Base-by-base conservation (phyloP, 1,140 invertebrate genomes). In the Eufriesea mexicana region DNA sequence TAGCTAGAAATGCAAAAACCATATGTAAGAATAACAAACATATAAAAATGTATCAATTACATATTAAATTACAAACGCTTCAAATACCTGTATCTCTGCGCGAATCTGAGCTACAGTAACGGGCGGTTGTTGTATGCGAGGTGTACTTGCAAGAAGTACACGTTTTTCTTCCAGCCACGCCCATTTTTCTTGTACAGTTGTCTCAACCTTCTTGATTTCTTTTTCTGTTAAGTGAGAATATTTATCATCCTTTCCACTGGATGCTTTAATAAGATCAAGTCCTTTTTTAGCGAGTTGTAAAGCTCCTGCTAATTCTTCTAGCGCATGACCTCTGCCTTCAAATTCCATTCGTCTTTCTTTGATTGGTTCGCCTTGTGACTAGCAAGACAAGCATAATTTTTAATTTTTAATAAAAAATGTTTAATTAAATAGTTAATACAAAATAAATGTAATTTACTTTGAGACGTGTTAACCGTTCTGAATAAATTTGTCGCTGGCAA, bases 401-500 rank as follows among this genome's bases (percentile, higher is more conserved):
- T 42, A 45, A 49, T 28, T 73, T 73, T 8, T 7, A 47, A 28
- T 14, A 5, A 8, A 6, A 66, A 28, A 55, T 51, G 64, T 74
- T 8, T 57, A 62, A n/a, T 72, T 23, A 51, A 5, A 49, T 61
- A 51, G 4, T 28, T 14, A 42, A 62, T 68, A 35, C 18, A 47
- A 42, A 20, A n/a, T 35, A 47, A 54, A 72, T 77, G 0, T 45
- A 55, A 87, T 83, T 76, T 93, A 97, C 96, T 93, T 96, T 96
- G 25, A 98, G 93, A 47, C 94, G 91, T 45, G 94, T 90, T 47
- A 98, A 91, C 90, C 95, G 95, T 74, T 97, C 96, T 18, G 95
- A 92, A 88, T 98, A 98, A 76, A 98, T 96, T 90, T 98, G 97
- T 95, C 97, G 97, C 67, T 97, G 96, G 91, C 98, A 98, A 90